These are phyloP conservation scores for Hydractinia symbiolongicarpus DNA, from an alignment of 30 jellyfish, hydroid and myxozoan species.

Conservation along the genomic window DNA sequence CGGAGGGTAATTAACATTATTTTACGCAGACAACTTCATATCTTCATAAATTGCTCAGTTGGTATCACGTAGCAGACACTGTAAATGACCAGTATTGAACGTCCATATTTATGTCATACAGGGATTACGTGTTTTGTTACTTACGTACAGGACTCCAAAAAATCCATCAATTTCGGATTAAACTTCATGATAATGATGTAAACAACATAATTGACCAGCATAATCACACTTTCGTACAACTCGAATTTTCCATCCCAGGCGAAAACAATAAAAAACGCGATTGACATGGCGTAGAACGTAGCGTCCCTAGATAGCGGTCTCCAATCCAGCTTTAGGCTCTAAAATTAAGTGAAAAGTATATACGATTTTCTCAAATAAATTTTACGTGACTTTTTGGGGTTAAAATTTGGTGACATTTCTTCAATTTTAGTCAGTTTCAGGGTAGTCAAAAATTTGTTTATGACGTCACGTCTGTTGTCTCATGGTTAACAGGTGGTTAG, in stretches of 20 bases:
- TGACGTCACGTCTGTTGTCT: too few species aligned
- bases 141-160: constrained; percentile 60
- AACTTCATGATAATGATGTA: constrained; percentile 71
- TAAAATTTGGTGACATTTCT: neutral
- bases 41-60: too few species aligned
- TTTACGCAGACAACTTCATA: too few species aligned
- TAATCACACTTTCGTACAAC: constrained; percentile 67
- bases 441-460: neutral
- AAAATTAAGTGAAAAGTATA: neutral
- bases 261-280: constrained; percentile 48
- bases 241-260: constrained; percentile 85
- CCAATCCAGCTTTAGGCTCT: constrained; percentile 80
- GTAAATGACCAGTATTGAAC: too few species aligned
- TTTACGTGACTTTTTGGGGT: too few species aligned
- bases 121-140: neutral
- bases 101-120: too few species aligned
- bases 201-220: constrained; percentile 51
- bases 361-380: too few species aligned
- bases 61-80: too few species aligned
- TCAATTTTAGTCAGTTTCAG: neutral
- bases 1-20: too few species aligned
- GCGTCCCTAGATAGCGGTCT: constrained; percentile 86
- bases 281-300: constrained; percentile 68
- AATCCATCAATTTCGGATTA: constrained; percentile 67
- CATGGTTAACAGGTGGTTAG: too few species aligned